phyloP scores from a whole-genome alignment of 2,888 invertebrate genomes.

The Aleiodes leptofemur region DNA sequence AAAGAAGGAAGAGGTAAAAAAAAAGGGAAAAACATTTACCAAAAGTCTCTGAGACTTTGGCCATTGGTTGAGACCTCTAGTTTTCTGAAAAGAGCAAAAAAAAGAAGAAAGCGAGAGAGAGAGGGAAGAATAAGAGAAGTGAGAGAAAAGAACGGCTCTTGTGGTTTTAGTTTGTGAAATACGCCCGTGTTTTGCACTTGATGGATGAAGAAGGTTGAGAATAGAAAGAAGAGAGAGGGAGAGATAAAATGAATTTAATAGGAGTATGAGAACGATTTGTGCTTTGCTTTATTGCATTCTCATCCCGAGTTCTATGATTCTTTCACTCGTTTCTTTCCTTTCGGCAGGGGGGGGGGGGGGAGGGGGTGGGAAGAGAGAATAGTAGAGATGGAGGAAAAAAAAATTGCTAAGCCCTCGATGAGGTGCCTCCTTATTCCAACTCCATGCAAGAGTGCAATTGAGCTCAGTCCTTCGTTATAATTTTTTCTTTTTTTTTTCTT shows the following conservation, averaged over 20 bases:
- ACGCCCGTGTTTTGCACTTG: slow-evolving; percentile 20
- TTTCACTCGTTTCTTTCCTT: slow-evolving; percentile 41
- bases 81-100: slow-evolving; percentile 28
- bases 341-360: slow-evolving; percentile 16
- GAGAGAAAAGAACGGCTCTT: slow-evolving; percentile 32
- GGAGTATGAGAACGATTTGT: slow-evolving; percentile 39
- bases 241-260: slow-evolving; percentile 15
- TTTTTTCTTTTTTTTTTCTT: background rate
- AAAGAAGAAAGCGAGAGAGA: background rate
- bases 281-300: slow-evolving; percentile 49
- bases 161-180: slow-evolving; percentile 24
- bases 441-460: slow-evolving; percentile 40
- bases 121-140: background rate
- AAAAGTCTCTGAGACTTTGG: slow-evolving; percentile 19
- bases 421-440: slow-evolving; percentile 25
- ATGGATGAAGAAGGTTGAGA: slow-evolving; percentile 40
- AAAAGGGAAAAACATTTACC: slow-evolving; percentile 33
- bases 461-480: slow-evolving; percentile 27
- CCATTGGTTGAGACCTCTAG: slow-evolving; percentile 13
- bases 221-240: slow-evolving; percentile 11
- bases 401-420: slow-evolving; percentile 20
- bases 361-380: background rate
- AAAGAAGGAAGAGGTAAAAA: slow-evolving; percentile 32
- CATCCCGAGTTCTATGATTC: slow-evolving; percentile 40
- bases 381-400: slow-evolving; percentile 14